A percentile compares a stretch with the other conserved stretches of the same genome.
phyloP scores from a whole-genome alignment of 1,140 invertebrate species.

The Zaprionus ornatus region DNA sequence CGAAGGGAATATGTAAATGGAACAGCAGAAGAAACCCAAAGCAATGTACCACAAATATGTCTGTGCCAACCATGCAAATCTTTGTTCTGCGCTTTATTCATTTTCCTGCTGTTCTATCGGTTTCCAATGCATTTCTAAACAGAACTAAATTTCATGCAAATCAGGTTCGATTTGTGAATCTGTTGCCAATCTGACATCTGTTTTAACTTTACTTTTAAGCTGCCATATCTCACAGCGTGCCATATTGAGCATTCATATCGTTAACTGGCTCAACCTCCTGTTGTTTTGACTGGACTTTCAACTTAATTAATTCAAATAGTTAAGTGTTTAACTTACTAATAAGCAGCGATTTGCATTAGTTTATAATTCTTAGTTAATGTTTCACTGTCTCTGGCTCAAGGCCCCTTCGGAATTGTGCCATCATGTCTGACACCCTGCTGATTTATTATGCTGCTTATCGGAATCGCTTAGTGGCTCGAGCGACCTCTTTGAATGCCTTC shows the following conservation, averaged over 20 bases:
- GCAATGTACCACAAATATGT: background rate
- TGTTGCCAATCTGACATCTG: background rate
- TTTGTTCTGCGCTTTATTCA: constrained; percentile 11
- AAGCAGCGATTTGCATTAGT: background rate
- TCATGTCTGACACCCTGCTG: background rate
- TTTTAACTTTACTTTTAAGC: background rate
- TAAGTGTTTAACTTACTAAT: background rate
- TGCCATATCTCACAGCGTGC: background rate
- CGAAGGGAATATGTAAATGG: background rate
- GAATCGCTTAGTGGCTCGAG: background rate
- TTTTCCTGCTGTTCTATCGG: background rate
- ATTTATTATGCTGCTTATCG: background rate
- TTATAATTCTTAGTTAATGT: background rate
- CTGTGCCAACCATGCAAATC: background rate
- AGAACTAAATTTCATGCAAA: background rate
- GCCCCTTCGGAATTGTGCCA: background rate
- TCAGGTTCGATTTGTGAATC: background rate
- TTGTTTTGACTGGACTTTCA: no score
- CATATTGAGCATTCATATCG: background rate
- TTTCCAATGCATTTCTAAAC: constrained; percentile 8
- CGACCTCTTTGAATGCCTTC: constrained; percentile 13
- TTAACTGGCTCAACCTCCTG: no score
- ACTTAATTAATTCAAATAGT: background rate
- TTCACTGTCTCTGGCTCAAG: background rate
- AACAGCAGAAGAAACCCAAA: background rate